A percentile compares a stretch with the other conserved stretches of the same genome.
Conservation (phyloP, 1,140 invertebrate species). For the Tribolium castaneum region DNA sequence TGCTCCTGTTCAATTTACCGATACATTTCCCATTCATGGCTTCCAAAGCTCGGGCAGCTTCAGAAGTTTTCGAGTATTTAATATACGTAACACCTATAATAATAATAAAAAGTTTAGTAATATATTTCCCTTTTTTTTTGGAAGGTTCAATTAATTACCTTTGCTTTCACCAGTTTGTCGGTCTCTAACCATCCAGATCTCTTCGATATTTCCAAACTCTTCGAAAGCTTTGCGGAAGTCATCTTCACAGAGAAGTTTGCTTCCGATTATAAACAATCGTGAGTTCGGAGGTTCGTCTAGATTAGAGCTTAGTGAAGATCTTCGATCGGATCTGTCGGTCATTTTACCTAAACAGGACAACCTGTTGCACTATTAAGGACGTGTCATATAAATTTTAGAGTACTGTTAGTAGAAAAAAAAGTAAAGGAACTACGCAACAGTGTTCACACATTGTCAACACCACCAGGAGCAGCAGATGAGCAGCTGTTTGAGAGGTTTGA, state of each 20-base stretch:
- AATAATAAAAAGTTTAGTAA: not conserved
- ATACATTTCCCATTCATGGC: constrained; percentile 88
- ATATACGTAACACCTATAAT: constrained; percentile 79
- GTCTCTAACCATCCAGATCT: constrained; percentile 90
- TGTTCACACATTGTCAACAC: no score
- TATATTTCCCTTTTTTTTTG: no score
- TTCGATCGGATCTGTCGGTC: constrained; percentile 36
- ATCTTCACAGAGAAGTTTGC: constrained; percentile 83
- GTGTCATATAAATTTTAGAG: no score
- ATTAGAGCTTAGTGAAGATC: constrained; percentile 38
- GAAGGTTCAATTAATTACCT: constrained; percentile 67
- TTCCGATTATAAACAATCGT: constrained; percentile 88
- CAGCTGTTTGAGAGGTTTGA: no score
- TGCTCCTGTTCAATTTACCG: constrained; percentile 75
- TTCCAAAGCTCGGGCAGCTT: constrained; percentile 85
- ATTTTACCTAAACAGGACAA: not conserved
- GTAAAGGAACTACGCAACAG: no score
- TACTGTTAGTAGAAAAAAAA: no score
- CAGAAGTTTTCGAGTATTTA: constrained; percentile 87
- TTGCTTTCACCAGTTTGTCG: constrained; percentile 86
- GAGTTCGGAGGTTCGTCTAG: constrained; percentile 84
- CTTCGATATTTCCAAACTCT: constrained; percentile 86
- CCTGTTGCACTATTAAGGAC: not conserved
- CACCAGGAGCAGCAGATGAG: no score
- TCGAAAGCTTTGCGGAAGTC: constrained; percentile 83